Evolutionary conservation across 2,888 invertebrate genomes (phyloP).

Genomic region (Cephus sareptanus): DNA sequence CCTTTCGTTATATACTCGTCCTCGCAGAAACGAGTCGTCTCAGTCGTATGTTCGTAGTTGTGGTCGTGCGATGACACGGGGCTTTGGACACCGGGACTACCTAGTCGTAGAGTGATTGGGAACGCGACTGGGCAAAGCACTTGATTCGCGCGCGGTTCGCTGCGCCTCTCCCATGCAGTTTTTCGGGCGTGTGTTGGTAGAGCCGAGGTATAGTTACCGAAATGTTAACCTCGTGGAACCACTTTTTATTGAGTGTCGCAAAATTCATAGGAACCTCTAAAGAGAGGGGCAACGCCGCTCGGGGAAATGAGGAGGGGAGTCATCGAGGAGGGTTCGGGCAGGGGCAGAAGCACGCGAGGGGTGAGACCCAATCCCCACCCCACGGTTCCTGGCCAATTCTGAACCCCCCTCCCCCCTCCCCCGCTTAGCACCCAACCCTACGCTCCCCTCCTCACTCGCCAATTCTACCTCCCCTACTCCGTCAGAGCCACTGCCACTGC

Average conservation of each 20-base stretch:
- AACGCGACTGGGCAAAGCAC: conserved; percentile 67
- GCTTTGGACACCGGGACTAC: conserved; percentile 64
- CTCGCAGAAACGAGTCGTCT: not conserved
- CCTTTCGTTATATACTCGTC: not conserved
- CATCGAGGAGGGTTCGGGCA: conserved; percentile 58
- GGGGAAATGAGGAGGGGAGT: conserved; percentile 44
- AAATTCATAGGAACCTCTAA: conserved; percentile 72
- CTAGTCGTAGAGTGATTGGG: conserved; percentile 67
- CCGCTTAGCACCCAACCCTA: not conserved
- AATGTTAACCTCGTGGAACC: conserved; percentile 73
- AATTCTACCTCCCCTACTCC: not conserved
- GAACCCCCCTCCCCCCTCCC: not conserved
- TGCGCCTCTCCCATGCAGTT: conserved; percentile 66
- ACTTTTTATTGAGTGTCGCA: conserved; percentile 74
- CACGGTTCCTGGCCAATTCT: conserved; percentile 1
- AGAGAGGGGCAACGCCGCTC: conserved; percentile 47
- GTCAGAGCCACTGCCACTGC: not conserved
- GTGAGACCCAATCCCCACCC: not conserved
- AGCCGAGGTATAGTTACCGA: conserved; percentile 64
- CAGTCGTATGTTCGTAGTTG: not conserved
- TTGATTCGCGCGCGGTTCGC: conserved; percentile 65
- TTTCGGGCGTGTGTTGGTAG: conserved; percentile 45
- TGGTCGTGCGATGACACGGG: conserved; percentile 26
- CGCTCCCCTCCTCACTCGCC: not conserved
- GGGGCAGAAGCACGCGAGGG: not conserved